Evolutionary conservation across 1,140 invertebrate genomes (phyloP), one percentile per base, ranked within the genome.

Genomic region (Lordiphosa stackelbergi): DNA sequence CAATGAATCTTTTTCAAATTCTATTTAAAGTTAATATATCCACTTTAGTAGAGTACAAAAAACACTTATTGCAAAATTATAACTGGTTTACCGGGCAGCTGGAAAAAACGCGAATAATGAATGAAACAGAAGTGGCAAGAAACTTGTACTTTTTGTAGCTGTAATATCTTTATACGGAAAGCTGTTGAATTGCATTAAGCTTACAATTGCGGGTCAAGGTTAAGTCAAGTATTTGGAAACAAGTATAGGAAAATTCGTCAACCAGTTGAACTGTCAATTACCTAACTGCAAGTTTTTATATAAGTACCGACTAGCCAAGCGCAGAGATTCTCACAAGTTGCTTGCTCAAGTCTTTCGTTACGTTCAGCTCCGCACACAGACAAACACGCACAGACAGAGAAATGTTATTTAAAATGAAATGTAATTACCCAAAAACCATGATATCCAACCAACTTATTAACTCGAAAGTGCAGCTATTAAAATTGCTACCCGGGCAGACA

Each of bases 401-500:
- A 54, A 70, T 74, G 59, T 74, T 70, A 74, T 81, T 66, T 54
- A 61, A 71, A 79, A 71, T 75, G 71, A 81, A 73, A 74, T 75
- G 61, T 83, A 75, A 79, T 83, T 79, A 79, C 75, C 77, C 41
- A 81, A 78, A 72, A 31, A 41, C 40, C 10, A 65, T 68, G 63
- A 64, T 60, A 54, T 56, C 41, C 53, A 47, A 56, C 47, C 38
- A 41, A 46, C 43, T 65, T 48, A 61, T 70, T 66, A 73, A 53
- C 60, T 70, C 13, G 45, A 57, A 46, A 66, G 64, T 53, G 48
- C 53, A 63, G 64, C 58, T 69, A 64, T 65, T 64, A 65, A 60
- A 52, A 62, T 51, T 63, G 52, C 66, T 51, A 31, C 46, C 56
- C 24, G 5, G 24, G 12, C 24, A 45, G 24, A 31, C 43, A 46